Conservation (phyloP, 1,140 invertebrate genomes). For the Drosophila triauraria region DNA sequence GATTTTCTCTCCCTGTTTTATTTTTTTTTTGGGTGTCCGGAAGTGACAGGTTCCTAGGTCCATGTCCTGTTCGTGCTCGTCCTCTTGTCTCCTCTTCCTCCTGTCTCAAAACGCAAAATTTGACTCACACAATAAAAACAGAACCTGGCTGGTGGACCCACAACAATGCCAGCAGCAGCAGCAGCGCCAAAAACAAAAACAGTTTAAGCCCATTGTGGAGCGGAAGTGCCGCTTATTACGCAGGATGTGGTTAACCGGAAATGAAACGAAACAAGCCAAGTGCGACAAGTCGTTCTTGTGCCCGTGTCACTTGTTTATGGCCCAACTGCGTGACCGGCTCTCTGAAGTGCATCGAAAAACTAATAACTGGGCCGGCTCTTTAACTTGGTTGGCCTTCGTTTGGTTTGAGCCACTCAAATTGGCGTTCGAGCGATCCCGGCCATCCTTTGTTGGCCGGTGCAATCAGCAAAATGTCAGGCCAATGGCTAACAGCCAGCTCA, state of each 20-base stretch:
- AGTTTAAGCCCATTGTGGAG: constrained; percentile 67
- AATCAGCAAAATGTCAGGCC: constrained; percentile 54
- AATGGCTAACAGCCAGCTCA: constrained; percentile 27
- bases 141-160: constrained; percentile 4
- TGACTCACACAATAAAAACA: constrained; percentile 79
- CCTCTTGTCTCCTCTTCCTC: constrained; percentile 23
- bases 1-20: neutral
- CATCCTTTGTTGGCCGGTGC: constrained; percentile 43
- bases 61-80: constrained; percentile 20
- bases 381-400: neutral
- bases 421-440: neutral
- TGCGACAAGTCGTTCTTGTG: constrained; percentile 57
- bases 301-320: constrained; percentile 6
- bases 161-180: constrained; percentile 20
- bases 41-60: constrained; percentile 61
- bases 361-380: constrained; percentile 50
- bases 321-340: constrained; percentile 29
- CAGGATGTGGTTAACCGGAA: constrained; percentile 82
- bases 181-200: constrained; percentile 47
- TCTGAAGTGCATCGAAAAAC: constrained; percentile 61
- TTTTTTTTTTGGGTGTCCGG: constrained; percentile 38
- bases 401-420: constrained; percentile 60
- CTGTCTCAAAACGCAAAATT: constrained; percentile 44
- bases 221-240: constrained; percentile 81
- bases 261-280: constrained; percentile 78